Base-by-base conservation (phyloP, 2,888 invertebrate species). In the Dascillus cervinus region DNA sequence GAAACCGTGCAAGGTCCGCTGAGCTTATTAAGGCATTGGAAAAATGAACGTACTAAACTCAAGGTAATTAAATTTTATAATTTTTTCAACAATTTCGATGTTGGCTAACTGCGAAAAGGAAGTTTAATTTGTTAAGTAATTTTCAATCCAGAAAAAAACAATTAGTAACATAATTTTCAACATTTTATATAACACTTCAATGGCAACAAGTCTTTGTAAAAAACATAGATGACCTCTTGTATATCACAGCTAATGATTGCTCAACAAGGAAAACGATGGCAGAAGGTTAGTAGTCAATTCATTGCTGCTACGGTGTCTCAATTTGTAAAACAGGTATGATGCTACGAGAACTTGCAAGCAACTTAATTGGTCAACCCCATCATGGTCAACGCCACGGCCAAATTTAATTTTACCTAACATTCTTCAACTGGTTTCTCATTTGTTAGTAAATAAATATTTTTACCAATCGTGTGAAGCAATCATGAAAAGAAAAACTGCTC, bases 1-100 rank as follows among this genome's bases (percentile, higher is more conserved):
- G 67, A 71, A 20, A 53, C 47, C 1, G 66, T 64, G 11, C 48
- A 53, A 1, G 82, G 86, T 0, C 86, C 86, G 0, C 60, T 85
- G 13, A 64, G 65, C 1, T 58, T 71, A n/a, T 61, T 87, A 8
- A 71, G 65, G 41, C 69, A 70, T 10, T 82, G 75, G 49, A 74
- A 76, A 51, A 75, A 79, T 41, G 64, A 67, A 26, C 67, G 71
- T 40, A 61, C 71, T 1, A 67, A 73, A 53, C 66, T 82, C 11
- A 80, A 79, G 77, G 82, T 81, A 68, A 60, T 56, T 41, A 25
- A 14, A 21, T 26, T 17, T 4, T 6, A 17, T 17, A 17, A n/a
- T n/a, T n/a, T n/a, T n/a, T n/a, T n/a, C n/a, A n/a, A n/a, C n/a
- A n/a, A n/a, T n/a, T n/a, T n/a, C n/a, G n/a, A n/a, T n/a, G n/a